A percentile compares a stretch with the other conserved stretches of the same genome.
phyloP scores from a whole-genome alignment of 2,888 invertebrate species.

The Aproaerema taeniolella region DNA sequence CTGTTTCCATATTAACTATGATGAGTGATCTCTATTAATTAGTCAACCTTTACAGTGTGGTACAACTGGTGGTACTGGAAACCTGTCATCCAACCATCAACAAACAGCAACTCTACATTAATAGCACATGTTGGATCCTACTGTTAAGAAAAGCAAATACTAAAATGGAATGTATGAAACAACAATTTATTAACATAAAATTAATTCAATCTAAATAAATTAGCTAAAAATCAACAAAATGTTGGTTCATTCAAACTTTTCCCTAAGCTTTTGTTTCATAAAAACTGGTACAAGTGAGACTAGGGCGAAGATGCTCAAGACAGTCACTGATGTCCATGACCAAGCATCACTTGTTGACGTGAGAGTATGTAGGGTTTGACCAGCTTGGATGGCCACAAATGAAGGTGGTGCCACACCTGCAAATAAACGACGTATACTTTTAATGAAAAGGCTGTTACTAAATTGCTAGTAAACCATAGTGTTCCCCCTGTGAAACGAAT shows the following conservation, averaged over 20 bases:
- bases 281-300: constrained; percentile 93
- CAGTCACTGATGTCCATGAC: constrained; percentile 90
- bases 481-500: too few species aligned
- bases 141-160: constrained; percentile 65
- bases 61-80: constrained; percentile 93
- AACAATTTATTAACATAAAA: constrained; percentile 35
- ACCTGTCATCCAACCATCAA: constrained; percentile 79
- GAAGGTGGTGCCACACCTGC: constrained; percentile 97
- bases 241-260: constrained; percentile 82
- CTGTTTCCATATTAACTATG: too few species aligned
- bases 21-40: too few species aligned
- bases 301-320: constrained; percentile 87
- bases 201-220: constrained; percentile 41
- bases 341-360: constrained; percentile 92
- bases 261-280: constrained; percentile 86
- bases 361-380: constrained; percentile 95
- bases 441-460: not conserved
- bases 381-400: constrained; percentile 98
- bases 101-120: constrained; percentile 72
- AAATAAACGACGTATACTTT: constrained; percentile 24
- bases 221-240: constrained; percentile 39
- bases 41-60: too few species aligned
- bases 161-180: constrained; percentile 54
- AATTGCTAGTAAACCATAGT: not conserved
- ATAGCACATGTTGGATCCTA: constrained; percentile 85